phyloP scores from a whole-genome alignment of 2,797 vertebrate species.

The Neomorphus geoffroyi region DNA sequence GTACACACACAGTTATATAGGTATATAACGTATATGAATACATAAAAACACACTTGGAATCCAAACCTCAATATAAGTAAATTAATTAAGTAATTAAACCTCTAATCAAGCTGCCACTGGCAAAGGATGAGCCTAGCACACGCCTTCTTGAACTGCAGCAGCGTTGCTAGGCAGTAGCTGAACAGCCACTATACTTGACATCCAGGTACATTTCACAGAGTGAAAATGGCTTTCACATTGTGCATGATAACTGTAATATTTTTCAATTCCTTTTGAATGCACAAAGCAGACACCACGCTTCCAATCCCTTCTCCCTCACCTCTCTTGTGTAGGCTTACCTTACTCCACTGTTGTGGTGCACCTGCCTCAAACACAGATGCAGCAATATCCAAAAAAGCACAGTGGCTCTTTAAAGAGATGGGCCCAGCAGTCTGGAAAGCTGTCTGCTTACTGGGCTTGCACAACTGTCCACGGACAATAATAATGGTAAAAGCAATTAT shows the following conservation, averaged over 20 bases:
- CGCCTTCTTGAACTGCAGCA: neutral
- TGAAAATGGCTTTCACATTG: neutral
- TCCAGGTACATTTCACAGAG: neutral
- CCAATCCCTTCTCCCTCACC: neutral
- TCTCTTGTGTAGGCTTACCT: neutral
- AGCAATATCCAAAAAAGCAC: neutral
- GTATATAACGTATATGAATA: neutral
- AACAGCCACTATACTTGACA: neutral
- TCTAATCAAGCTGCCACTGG: neutral
- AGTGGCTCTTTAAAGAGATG: accelerated
- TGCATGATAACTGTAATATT: neutral
- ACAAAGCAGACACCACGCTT: neutral
- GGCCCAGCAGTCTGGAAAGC: neutral
- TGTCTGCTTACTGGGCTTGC: neutral
- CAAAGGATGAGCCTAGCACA: neutral
- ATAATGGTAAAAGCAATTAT: neutral
- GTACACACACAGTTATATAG: neutral
- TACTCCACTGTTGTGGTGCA: neutral
- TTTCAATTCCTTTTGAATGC: neutral
- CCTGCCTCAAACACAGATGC: neutral
- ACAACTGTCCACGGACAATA: neutral
- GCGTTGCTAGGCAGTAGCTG: neutral
- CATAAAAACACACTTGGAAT: neutral
- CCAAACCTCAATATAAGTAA: neutral
- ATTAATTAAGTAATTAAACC: neutral